Base-by-base conservation (phyloP, 1,140 invertebrate species). In the Cydia amplana region DNA sequence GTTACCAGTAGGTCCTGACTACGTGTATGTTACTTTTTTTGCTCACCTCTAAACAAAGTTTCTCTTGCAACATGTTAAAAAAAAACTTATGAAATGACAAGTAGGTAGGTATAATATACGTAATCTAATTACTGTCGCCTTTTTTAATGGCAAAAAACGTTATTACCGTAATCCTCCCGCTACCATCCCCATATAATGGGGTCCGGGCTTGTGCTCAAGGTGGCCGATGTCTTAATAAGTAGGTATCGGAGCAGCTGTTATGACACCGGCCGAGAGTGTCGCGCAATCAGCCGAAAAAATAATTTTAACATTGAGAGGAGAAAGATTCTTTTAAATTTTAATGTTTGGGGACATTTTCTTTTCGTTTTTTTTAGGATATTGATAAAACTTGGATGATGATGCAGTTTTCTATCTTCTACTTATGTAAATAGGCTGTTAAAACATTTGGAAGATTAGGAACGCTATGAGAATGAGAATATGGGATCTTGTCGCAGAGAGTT, bases 171-270 rank as follows among this genome's bases (percentile, higher is more conserved):
- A 49, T 73, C 18, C 20, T 72, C 46, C 25, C 18, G 23, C 28
- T 14, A 23, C 4, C 23, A 63, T 49, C 49, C 73, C 72, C 4
- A 82, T 88, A 82, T 86, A 87, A 85, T 82, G 84, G 84, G 74
- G 72, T 70, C 76, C 74, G 78, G 81, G 77, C 75, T 72, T 79
- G 78, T 74, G 79, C 76, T 79, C 83, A 82, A 84, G 80, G 84
- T 87, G 83, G 80, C 80, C 86, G 85, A 90, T 86, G 85, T 83
- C 88, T 91, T 92, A 92, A 92, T 92, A 91, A 87, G 87, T 87
- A 87, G 85, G 89, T 91, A 91, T 92, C 89, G 85, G 78, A 91
- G 86, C 91, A 91, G 88, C 91, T 92, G 89, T 87, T 92, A 89
- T 90, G 89, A 91, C 90, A 91, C 91, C 87, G 87, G 81, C 84